Conservation (phyloP, 2,113 vertebrate species). For the Hucho hucho region DNA sequence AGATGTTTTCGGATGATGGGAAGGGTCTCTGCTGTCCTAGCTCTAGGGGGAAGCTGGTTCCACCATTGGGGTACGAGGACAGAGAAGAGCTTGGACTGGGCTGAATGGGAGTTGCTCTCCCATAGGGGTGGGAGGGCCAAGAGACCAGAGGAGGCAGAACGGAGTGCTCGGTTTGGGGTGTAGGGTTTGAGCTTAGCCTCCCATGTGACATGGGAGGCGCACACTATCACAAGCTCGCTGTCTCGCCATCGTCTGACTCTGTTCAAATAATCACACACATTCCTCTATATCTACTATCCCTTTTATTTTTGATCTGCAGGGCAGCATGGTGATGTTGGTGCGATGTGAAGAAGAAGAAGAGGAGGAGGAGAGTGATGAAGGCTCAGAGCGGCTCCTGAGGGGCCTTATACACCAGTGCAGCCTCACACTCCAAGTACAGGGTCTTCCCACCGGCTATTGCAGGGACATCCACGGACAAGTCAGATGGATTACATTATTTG, state of each 20-base stretch:
- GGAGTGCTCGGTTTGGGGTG: too few relatives aligned
- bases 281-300: background rate
- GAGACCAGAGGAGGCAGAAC: too few relatives aligned
- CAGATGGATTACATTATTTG: constrained; percentile 9
- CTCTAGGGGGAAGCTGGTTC: too few relatives aligned
- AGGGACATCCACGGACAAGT: constrained; percentile 95
- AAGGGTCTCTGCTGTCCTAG: too few relatives aligned
- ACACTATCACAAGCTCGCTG: background rate
- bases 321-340: constrained; percentile 81
- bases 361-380: constrained; percentile 49
- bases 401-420: constrained; percentile 85
- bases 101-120: too few relatives aligned
- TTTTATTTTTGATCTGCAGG: constrained; percentile 66
- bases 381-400: constrained; percentile 73
- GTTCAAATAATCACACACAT: background rate
- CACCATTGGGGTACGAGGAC: too few relatives aligned
- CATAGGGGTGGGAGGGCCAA: too few relatives aligned
- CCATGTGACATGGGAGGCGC: background rate
- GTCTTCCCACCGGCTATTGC: constrained; percentile 89
- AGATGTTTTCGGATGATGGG: too few relatives aligned
- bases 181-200: too few relatives aligned
- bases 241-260: background rate
- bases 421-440: constrained; percentile 82
- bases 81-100: too few relatives aligned
- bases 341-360: constrained; percentile 71